phyloP scores from a whole-genome alignment of 1,140 invertebrate species.

The Dendrolimus kikuchii region DNA sequence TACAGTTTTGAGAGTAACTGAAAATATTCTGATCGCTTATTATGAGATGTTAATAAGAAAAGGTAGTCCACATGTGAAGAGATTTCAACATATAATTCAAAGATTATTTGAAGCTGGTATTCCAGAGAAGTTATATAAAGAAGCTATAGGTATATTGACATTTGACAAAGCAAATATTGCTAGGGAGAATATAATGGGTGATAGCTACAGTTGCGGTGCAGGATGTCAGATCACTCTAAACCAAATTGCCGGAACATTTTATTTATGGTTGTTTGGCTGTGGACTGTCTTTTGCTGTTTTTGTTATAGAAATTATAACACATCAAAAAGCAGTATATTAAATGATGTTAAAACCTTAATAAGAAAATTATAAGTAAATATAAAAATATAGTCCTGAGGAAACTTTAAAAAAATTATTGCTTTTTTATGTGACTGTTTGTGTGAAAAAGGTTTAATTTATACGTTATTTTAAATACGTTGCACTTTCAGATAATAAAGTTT shows the following conservation, averaged over 20 bases:
- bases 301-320: constrained; percentile 26
- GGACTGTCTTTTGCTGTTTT: constrained; percentile 25
- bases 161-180: constrained; percentile 32
- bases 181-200: constrained; percentile 33
- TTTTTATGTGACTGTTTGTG: no score
- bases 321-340: constrained; percentile 8
- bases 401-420: no score
- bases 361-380: background rate
- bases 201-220: constrained; percentile 41
- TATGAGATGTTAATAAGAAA: constrained; percentile 55
- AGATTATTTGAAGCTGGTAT: constrained; percentile 50
- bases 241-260: constrained; percentile 36
- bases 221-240: constrained; percentile 31
- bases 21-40: constrained; percentile 39
- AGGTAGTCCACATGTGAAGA: constrained; percentile 19
- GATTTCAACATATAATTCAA: constrained; percentile 23
- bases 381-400: background rate
- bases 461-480: no score
- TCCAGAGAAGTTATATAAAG: constrained; percentile 31
- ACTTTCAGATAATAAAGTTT: no score
- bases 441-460: no score
- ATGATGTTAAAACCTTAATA: background rate
- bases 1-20: constrained; percentile 26
- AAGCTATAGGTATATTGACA: constrained; percentile 38
- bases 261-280: constrained; percentile 40